These are phyloP conservation scores for Tethea ocularis DNA, from an alignment of 2,888 invertebrate species.

Conservation along the genomic window DNA sequence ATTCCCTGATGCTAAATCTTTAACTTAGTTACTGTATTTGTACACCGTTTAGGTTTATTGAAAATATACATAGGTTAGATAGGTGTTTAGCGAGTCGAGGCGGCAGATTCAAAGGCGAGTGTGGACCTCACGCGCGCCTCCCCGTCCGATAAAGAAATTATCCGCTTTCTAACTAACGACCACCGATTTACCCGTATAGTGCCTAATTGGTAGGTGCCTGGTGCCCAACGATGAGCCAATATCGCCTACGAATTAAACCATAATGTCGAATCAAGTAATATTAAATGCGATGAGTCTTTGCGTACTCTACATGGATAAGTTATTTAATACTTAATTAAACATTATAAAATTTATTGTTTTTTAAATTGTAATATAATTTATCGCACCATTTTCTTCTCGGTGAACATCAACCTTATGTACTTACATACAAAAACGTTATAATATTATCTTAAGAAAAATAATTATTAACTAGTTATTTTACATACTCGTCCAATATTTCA, in stretches of 20 bases:
- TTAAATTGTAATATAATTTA: too few relatives aligned
- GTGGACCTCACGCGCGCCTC: constrained; percentile 68
- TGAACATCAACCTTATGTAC: too few relatives aligned
- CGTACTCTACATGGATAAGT: too few relatives aligned
- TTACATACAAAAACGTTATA: neutral
- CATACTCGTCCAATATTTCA: neutral
- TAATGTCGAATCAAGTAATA: neutral
- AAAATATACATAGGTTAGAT: constrained; percentile 20
- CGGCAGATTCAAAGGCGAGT: constrained; percentile 47
- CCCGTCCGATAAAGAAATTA: constrained; percentile 70
- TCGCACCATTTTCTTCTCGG: too few relatives aligned
- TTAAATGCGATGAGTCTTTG: neutral
- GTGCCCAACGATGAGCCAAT: constrained; percentile 10
- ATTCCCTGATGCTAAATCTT: neutral
- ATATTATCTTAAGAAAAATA: neutral
- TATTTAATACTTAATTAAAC: too few relatives aligned
- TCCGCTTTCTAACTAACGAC: constrained; percentile 68
- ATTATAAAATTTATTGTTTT: too few relatives aligned
- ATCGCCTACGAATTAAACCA: constrained; percentile 21
- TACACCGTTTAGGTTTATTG: constrained; percentile 13
- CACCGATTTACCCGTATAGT: constrained; percentile 44
- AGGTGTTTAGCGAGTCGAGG: constrained; percentile 39
- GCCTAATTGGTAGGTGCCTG: constrained; percentile 58
- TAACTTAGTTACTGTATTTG: neutral
- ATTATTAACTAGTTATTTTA: neutral